Conservation (phyloP, 2,888 invertebrate species). For the Ormyrus thymus region DNA sequence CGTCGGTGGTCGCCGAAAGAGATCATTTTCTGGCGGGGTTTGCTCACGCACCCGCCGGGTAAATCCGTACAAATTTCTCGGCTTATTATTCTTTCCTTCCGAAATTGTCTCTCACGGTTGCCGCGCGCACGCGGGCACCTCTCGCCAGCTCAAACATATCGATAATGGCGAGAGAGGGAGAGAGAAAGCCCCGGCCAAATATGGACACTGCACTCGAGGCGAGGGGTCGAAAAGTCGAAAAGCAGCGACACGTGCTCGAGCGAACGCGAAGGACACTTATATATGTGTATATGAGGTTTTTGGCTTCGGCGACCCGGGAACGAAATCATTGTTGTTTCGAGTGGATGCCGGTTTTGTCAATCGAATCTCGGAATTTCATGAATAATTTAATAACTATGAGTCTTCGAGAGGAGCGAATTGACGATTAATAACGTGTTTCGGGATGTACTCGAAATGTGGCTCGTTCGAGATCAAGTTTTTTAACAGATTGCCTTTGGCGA, state of each 20-base stretch:
- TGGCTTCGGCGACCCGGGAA: not conserved
- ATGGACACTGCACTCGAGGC: constrained; percentile 66
- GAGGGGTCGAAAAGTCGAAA: constrained; percentile 48
- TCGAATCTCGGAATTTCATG: constrained; percentile 24
- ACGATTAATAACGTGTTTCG: too few species aligned
- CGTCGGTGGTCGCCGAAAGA: constrained; percentile 58
- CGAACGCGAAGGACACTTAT: constrained; percentile 5
- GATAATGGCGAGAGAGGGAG: constrained; percentile 57
- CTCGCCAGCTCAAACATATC: constrained; percentile 63
- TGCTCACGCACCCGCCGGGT: constrained; percentile 59
- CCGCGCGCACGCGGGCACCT: constrained; percentile 18
- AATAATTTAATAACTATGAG: constrained; percentile 5
- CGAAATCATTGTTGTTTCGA: not conserved
- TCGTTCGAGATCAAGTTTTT: too few species aligned
- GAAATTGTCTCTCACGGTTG: constrained; percentile 27
- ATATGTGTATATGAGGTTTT: not conserved
- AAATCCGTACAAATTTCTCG: constrained; percentile 53
- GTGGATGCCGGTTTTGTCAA: not conserved
- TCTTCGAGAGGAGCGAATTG: too few species aligned
- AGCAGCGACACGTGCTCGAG: constrained; percentile 48
- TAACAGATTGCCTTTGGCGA: too few species aligned
- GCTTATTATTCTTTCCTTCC: constrained; percentile 45
- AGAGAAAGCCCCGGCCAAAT: constrained; percentile 62
- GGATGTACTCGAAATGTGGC: too few species aligned
- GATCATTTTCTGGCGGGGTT: constrained; percentile 62